Percentiles rank a stretch among this genome's conserved stretches.
phyloP scores from a whole-genome alignment of 2,797 vertebrate genomes.

The Morus bassanus region DNA sequence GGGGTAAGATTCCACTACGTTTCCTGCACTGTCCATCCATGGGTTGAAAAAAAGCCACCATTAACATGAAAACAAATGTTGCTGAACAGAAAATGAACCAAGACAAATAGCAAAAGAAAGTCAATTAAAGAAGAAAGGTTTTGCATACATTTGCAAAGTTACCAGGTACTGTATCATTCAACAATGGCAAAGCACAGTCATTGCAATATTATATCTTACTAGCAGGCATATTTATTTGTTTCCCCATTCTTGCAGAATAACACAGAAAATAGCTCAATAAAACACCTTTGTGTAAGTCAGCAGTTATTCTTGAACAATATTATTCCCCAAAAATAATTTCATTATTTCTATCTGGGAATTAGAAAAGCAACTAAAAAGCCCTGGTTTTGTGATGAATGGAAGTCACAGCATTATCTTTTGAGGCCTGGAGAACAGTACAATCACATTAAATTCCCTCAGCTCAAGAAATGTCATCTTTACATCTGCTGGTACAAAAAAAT shows the following conservation, averaged over 20 bases:
- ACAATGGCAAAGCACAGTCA: neutral
- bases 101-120: neutral
- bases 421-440: conserved; percentile 27
- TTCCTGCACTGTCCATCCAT: neutral
- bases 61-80: neutral
- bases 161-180: neutral
- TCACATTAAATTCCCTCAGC: conserved; percentile 52
- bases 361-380: conserved; percentile 18
- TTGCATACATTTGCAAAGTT: neutral
- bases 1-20: neutral
- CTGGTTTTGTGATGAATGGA: conserved; percentile 23
- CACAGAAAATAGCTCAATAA: conserved; percentile 22
- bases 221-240: neutral
- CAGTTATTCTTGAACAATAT: neutral
- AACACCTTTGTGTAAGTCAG: conserved; percentile 15
- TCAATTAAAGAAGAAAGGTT: neutral
- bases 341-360: conserved; percentile 28
- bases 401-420: conserved; percentile 38
- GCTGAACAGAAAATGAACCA: neutral
- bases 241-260: neutral
- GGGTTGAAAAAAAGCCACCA: neutral
- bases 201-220: neutral
- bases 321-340: conserved; percentile 1
- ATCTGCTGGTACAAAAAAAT: conserved; percentile 5
- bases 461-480: conserved; percentile 65